Conservation (phyloP, 1,140 invertebrate species). For the Phymorhynchus buccinoides region DNA sequence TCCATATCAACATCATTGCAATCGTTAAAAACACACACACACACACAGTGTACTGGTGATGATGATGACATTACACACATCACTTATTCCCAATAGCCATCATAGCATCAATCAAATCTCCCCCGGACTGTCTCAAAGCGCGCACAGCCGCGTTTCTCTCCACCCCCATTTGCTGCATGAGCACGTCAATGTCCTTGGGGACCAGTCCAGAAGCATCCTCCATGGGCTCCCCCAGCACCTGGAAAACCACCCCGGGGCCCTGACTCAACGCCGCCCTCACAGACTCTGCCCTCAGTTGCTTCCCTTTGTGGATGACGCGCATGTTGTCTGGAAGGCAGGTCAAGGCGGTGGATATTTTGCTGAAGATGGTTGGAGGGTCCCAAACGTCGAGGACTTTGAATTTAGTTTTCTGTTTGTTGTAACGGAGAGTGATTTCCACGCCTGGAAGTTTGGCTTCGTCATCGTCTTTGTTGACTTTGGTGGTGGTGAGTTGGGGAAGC, state of each 20-base stretch:
- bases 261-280: constrained; percentile 45
- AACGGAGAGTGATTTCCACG: not conserved
- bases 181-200: constrained; percentile 56
- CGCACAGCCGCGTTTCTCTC: constrained; percentile 61
- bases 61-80: not conserved
- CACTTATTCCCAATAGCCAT: constrained; percentile 59
- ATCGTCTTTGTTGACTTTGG: too few species aligned
- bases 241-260: constrained; percentile 51
- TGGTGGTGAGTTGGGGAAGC: too few species aligned
- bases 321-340: constrained; percentile 53
- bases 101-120: constrained; percentile 77
- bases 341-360: constrained; percentile 2
- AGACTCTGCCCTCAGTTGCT: constrained; percentile 48
- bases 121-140: constrained; percentile 73
- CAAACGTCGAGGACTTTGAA: constrained; percentile 9
- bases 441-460: not conserved
- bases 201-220: constrained; percentile 59
- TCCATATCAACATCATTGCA: too few species aligned
- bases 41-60: not conserved
- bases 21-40: not conserved
- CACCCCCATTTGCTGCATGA: constrained; percentile 61
- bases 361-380: not conserved
- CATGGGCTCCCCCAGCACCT: constrained; percentile 62
- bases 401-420: constrained; percentile 32
- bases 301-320: constrained; percentile 66